Evolutionary conservation across 2,113 vertebrate genomes (phyloP).

Genomic region (Centropristis striata): DNA sequence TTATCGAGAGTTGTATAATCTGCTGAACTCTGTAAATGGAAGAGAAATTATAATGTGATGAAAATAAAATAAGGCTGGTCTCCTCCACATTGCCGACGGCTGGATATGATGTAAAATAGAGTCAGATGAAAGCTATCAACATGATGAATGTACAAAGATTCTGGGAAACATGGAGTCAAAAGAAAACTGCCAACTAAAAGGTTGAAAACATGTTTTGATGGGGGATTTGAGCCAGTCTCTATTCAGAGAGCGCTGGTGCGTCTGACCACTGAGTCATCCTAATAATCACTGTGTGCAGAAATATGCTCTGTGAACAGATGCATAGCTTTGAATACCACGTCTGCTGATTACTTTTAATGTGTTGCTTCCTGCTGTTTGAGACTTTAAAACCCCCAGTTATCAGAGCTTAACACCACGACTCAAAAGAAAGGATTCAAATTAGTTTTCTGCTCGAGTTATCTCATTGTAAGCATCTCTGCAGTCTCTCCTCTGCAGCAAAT

Average conservation of each 20-base stretch:
- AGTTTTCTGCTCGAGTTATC: slow-evolving; percentile 28
- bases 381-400: slow-evolving; percentile 24
- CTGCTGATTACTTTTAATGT: not conserved
- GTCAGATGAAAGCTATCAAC: not conserved
- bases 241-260: not conserved
- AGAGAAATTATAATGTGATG: not conserved
- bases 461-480: slow-evolving; percentile 13
- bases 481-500: slow-evolving; percentile 35
- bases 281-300: not conserved
- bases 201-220: not conserved
- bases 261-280: not conserved
- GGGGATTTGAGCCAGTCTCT: not conserved
- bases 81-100: not conserved
- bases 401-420: slow-evolving; percentile 11
- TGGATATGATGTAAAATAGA: not conserved
- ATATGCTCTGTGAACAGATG: not conserved
- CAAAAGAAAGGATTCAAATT: slow-evolving; percentile 27
- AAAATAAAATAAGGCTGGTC: not conserved
- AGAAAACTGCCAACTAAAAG: not conserved
- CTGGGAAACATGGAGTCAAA: not conserved
- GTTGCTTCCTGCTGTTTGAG: slow-evolving; percentile 16
- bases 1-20: not conserved
- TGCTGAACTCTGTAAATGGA: not conserved
- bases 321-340: not conserved
- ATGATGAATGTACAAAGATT: not conserved